phyloP scores from a whole-genome alignment of 2,113 vertebrate genomes.

The Pachypanchax playfairii region DNA sequence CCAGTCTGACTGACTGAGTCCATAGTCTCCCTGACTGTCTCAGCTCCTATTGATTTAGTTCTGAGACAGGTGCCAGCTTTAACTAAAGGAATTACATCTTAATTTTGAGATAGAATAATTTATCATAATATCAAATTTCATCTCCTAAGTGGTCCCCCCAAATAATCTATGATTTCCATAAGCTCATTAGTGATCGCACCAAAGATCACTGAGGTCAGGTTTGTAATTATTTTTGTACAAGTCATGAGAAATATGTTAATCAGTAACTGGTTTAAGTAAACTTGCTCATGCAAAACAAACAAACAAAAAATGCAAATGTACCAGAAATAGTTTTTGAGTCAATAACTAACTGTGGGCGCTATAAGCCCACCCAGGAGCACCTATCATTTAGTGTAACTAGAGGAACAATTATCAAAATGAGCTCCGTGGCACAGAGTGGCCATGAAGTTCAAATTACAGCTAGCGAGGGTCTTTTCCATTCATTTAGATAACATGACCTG shows the following conservation, averaged over 20 bases:
- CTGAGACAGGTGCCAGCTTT: constrained; percentile 19
- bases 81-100: constrained; percentile 9
- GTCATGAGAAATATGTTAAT: constrained; percentile 63
- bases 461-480: constrained; percentile 23
- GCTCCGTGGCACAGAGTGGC: constrained; percentile 9
- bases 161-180: constrained; percentile 66
- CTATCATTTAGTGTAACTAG: constrained; percentile 10
- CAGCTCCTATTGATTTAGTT: background rate
- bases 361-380: constrained; percentile 22
- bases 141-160: constrained; percentile 56
- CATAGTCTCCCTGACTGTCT: constrained; percentile 2
- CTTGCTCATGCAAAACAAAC: constrained; percentile 46
- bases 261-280: constrained; percentile 58
- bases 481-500: constrained; percentile 39
- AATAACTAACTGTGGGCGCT: constrained; percentile 30
- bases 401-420: constrained; percentile 38
- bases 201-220: constrained; percentile 59
- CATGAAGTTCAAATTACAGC: constrained; percentile 31
- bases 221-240: constrained; percentile 62
- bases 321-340: constrained; percentile 39
- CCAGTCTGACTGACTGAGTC: constrained; percentile 13
- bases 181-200: constrained; percentile 70
- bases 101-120: constrained; percentile 15
- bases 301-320: constrained; percentile 36
- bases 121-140: constrained; percentile 43